Evolutionary conservation across 2,113 vertebrate genomes (phyloP).

Genomic region (Lasiurus cinereus): DNA sequence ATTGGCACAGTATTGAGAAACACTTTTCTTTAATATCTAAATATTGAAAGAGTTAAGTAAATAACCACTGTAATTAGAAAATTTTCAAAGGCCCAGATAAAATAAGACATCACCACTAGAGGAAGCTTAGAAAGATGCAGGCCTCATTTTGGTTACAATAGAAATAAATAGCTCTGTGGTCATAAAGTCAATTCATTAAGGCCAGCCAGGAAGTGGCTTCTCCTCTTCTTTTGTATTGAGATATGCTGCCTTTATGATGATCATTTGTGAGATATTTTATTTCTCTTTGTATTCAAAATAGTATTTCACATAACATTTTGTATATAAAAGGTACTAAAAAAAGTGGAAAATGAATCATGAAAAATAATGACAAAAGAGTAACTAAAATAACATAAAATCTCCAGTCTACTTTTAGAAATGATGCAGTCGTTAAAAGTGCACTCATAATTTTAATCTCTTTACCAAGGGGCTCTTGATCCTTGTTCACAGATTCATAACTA

Average conservation of each 20-base stretch:
- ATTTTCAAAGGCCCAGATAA: constrained; percentile 50
- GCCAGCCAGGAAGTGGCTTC: background rate
- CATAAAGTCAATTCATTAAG: constrained; percentile 51
- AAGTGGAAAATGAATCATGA: background rate
- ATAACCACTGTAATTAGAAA: constrained; percentile 68
- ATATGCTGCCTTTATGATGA: background rate
- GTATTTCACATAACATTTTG: constrained; percentile 3
- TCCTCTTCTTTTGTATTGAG: background rate
- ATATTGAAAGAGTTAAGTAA: constrained; percentile 73
- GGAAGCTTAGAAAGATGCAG: constrained; percentile 33
- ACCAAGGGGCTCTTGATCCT: background rate
- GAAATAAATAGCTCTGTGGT: constrained; percentile 54
- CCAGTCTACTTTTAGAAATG: constrained; percentile 16
- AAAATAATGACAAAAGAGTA: background rate
- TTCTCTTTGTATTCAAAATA: constrained; percentile 18
- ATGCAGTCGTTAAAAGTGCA: background rate
- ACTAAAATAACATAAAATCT: constrained; percentile 34
- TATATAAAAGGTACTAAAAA: background rate
- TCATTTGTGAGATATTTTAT: constrained; percentile 13
- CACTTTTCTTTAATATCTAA: constrained; percentile 61
- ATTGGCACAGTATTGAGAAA: constrained; percentile 28
- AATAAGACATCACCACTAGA: background rate
- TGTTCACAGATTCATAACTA: background rate
- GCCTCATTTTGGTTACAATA: constrained; percentile 50
- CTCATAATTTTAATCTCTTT: background rate